Evolutionary conservation across 2,888 invertebrate genomes (phyloP), one percentile per base, ranked within the genome.

Genomic region (Lumbricus terrestris): DNA sequence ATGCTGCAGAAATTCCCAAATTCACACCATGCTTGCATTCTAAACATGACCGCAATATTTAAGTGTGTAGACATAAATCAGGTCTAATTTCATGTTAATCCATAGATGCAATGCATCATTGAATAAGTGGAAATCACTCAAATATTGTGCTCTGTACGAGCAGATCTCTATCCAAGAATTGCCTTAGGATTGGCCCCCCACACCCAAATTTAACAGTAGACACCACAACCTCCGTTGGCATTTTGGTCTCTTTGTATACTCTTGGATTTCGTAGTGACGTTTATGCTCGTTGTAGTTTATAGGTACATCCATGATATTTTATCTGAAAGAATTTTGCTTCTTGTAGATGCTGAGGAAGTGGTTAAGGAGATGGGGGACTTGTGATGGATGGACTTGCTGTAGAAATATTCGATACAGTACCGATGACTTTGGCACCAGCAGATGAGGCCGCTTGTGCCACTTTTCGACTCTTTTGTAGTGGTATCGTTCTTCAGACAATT

Each of bases 331-430:
- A 34, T 85, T 34, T 34, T 85, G 85, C n/a, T 37, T 20, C 23
- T 85, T 85, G 34, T 18, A 85, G 85, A 37, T 85, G 35, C 37
- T 85, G 85, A 34, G 8, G 85, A 85, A 37, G 34, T 34, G 20
- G 37, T 85, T 85, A 37, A 85, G 37, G 85, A 85, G 85, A 85
- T 85, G 85, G 85, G 85, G 15, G 85, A 85, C 85, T 85, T 85
- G 35, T 85, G 85, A 85, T 37, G n/a, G 85, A 85, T 37, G n/a
- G 69, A 35, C n/a, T 33, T 85, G 85, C 85, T 37, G 34, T 85
- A 8, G 34, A 35, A 35, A 5, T 34, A 35, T 85, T 69, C n/a
- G n/a, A 69, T 69, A 5, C 69, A 69, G 69, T n/a, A 69, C 29
- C n/a, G n/a, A 69, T n/a, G 69, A 69, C 69, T n/a, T 69, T 69